phyloP scores from a whole-genome alignment of 2,888 invertebrate genomes.

The Eupithecia insigniata region DNA sequence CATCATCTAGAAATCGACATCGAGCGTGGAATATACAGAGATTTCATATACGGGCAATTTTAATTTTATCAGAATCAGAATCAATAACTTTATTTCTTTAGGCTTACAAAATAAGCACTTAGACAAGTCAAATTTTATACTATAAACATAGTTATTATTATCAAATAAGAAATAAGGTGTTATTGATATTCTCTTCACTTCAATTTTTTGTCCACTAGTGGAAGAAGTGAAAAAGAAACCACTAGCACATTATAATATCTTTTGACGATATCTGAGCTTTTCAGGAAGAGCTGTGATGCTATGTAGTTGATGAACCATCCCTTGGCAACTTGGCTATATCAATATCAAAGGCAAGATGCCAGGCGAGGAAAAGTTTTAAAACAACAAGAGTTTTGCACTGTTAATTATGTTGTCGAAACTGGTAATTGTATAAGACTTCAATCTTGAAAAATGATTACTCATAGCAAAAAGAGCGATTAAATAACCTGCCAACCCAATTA shows the following conservation, averaged over 20 bases:
- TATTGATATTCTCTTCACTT: no score
- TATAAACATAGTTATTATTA: no score
- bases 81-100: no score
- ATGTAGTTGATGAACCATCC: not conserved
- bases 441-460: not conserved
- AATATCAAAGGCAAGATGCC: not conserved
- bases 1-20: constrained; percentile 27
- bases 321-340: not conserved
- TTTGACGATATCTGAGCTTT: not conserved
- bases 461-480: not conserved
- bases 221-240: no score
- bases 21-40: constrained; percentile 11
- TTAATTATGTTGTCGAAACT: not conserved
- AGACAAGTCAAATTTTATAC: no score
- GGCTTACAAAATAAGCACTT: no score
- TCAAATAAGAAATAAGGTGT: no score
- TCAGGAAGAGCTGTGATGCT: not conserved
- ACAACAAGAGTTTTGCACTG: not conserved
- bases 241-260: no score
- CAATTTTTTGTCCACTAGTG: no score
- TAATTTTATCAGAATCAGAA: no score
- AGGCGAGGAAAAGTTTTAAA: not conserved
- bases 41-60: constrained; percentile 2
- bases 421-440: not conserved
- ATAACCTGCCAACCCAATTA: no score